Evolutionary conservation across 2,113 vertebrate genomes (phyloP).

Genomic region (Alexandromys fortis): DNA sequence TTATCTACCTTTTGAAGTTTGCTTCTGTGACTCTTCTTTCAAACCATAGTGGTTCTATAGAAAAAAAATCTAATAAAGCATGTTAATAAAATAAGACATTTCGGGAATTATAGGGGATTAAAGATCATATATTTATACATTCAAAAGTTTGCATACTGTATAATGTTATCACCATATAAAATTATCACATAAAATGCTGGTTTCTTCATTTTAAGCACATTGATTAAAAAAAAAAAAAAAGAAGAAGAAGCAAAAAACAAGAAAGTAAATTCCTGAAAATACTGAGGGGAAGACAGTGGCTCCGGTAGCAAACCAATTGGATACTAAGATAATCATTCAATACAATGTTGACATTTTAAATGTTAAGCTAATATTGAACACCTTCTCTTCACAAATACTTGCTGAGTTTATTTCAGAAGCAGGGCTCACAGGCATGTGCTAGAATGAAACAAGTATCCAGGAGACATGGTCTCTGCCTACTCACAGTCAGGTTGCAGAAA

Average conservation of each 20-base stretch:
- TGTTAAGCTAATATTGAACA: neutral
- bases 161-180: neutral
- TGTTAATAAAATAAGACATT: neutral
- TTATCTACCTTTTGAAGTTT: neutral
- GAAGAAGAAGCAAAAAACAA: conserved; percentile 3
- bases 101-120: conserved; percentile 13
- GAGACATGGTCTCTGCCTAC: neutral
- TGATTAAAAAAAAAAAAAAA: neutral
- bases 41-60: neutral
- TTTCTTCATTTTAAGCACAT: neutral
- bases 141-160: neutral
- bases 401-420: neutral
- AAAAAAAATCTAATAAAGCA: neutral
- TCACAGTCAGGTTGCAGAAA: neutral
- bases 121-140: neutral
- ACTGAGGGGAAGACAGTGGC: neutral
- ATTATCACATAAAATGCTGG: neutral
- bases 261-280: neutral
- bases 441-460: neutral
- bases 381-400: neutral
- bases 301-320: neutral
- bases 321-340: neutral
- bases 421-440: neutral
- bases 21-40: neutral
- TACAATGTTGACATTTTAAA: neutral